These are phyloP conservation scores for Blennius ocellaris DNA, from an alignment of 2,113 vertebrate genomes.

Conservation along the genomic window DNA sequence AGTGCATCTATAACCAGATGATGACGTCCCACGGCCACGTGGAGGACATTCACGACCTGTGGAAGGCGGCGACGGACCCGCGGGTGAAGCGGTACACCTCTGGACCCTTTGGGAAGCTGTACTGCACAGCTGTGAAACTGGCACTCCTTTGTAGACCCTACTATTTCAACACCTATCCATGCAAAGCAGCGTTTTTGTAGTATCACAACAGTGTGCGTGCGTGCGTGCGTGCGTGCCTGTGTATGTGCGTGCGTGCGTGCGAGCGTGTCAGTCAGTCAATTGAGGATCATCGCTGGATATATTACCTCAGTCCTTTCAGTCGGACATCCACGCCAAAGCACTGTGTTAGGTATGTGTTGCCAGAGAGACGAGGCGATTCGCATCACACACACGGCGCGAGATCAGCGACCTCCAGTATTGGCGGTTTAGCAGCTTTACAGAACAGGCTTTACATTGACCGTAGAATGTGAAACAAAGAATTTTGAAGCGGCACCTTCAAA, in stretches of 20 bases:
- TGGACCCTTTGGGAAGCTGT: conserved; percentile 85
- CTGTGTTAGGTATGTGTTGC: conserved; percentile 9
- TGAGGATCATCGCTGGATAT: conserved; percentile 10
- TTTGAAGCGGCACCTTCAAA: not conserved
- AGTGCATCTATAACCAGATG: conserved; percentile 94
- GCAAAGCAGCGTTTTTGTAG: conserved; percentile 91
- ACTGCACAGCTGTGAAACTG: conserved; percentile 88
- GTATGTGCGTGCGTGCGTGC: conserved; percentile 1
- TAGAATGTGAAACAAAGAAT: conserved; percentile 31
- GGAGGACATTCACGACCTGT: conserved; percentile 88
- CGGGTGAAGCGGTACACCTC: conserved; percentile 82
- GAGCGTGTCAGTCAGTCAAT: not conserved
- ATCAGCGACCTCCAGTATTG: not conserved
- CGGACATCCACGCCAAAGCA: conserved; percentile 22
- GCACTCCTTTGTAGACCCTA: conserved; percentile 87
- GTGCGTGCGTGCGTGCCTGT: not conserved
- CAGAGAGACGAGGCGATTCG: not conserved
- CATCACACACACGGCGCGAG: conserved; percentile 1
- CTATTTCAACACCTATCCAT: conserved; percentile 86
- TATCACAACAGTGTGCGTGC: not conserved
- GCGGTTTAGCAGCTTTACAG: not conserved
- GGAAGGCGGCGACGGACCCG: conserved; percentile 88
- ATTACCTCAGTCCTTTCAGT: conserved; percentile 64
- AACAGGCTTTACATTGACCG: conserved; percentile 5
- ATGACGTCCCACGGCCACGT: conserved; percentile 95